phyloP scores from a whole-genome alignment of 2,888 invertebrate species.

The Stomorhina lunata region DNA sequence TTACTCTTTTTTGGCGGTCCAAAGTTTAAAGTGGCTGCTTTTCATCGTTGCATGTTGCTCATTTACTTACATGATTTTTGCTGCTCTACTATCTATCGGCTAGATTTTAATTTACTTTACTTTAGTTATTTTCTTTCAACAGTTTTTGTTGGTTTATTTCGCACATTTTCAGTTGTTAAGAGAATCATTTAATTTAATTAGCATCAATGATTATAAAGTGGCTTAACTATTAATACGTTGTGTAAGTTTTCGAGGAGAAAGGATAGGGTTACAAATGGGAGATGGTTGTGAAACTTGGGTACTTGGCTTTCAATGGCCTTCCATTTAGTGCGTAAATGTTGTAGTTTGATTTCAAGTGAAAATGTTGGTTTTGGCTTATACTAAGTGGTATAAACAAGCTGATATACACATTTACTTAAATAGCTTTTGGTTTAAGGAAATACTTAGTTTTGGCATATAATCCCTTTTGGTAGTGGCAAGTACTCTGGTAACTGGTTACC shows the following conservation, averaged over 20 bases:
- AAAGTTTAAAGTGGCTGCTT: conserved; percentile 46
- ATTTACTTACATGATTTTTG: neutral
- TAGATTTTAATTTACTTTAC: conserved; percentile 52
- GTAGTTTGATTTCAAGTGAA: too few relatives aligned
- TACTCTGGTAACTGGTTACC: too few relatives aligned
- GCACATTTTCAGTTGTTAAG: conserved; percentile 21
- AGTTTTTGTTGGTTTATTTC: conserved; percentile 13
- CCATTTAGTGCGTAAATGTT: neutral
- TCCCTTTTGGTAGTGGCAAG: too few relatives aligned
- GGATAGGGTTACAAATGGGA: neutral
- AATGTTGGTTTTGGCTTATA: too few relatives aligned
- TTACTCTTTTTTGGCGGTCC: neutral
- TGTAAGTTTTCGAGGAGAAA: neutral
- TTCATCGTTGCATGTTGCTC: conserved; percentile 40
- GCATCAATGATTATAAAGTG: conserved; percentile 60
- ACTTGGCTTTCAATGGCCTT: conserved; percentile 7
- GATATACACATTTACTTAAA: too few relatives aligned
- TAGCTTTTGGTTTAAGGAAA: too few relatives aligned
- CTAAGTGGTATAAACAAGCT: too few relatives aligned
- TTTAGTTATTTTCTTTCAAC: neutral
- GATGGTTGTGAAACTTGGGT: too few relatives aligned
- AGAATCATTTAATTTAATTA: conserved; percentile 62
- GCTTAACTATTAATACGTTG: conserved; percentile 46
- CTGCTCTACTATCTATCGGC: neutral
- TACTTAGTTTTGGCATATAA: too few relatives aligned